A percentile compares a stretch with the other conserved stretches of the same genome.
These are phyloP conservation scores for Bombus waltoni DNA, from an alignment of 1,140 invertebrate species.

Conservation along the genomic window DNA sequence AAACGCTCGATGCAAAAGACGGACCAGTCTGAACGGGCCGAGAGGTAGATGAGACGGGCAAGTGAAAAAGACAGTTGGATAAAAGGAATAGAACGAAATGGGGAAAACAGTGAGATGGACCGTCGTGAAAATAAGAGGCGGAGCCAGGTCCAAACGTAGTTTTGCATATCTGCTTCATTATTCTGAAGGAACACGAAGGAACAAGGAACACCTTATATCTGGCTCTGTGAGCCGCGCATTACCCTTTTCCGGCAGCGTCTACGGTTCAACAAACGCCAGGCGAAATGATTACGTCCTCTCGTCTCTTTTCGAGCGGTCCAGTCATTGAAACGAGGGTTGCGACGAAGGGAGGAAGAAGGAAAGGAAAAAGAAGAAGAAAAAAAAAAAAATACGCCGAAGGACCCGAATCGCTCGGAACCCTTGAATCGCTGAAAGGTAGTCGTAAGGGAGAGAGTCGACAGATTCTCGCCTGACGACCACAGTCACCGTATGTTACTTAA, in stretches of 20 bases:
- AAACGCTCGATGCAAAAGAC: constrained; percentile 5
- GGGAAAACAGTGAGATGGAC: constrained; percentile 4
- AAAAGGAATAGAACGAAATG: background rate
- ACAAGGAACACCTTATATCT: constrained; percentile 68
- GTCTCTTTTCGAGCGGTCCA: constrained; percentile 19
- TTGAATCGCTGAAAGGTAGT: constrained; percentile 15
- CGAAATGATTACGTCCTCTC: constrained; percentile 39
- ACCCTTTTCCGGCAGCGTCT: constrained; percentile 46
- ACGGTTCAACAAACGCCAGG: constrained; percentile 24
- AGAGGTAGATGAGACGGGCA: constrained; percentile 1
- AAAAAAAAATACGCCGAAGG: background rate
- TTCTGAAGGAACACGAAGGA: constrained; percentile 65
- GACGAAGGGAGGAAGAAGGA: background rate
- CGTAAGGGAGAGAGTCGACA: background rate
- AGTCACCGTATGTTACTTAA: constrained; percentile 37
- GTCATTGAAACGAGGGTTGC: constrained; percentile 35
- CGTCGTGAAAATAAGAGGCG: constrained; percentile 43
- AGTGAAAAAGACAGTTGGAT: background rate
- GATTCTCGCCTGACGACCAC: constrained; percentile 7
- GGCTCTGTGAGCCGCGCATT: constrained; percentile 47
- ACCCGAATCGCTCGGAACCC: background rate
- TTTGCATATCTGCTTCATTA: constrained; percentile 75
- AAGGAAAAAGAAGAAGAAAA: background rate
- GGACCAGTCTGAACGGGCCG: constrained; percentile 9
- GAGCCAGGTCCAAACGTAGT: constrained; percentile 61